Evolutionary conservation across 2,113 vertebrate species (phyloP).

Genomic region (Probosciger aterrimus): DNA sequence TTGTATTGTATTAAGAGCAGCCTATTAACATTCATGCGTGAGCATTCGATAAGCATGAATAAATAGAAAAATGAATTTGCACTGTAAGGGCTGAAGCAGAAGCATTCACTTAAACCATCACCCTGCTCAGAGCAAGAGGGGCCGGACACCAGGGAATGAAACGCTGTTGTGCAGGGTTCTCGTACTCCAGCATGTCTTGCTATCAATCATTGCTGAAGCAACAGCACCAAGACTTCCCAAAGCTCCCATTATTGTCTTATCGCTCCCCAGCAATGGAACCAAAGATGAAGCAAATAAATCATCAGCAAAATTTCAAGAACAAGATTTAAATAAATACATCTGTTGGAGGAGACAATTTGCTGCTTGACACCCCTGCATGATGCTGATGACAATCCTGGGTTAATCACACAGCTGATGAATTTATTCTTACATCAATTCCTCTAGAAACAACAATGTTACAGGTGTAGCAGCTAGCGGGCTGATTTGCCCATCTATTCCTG

Average conservation of each 20-base stretch:
- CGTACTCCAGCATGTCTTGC: background rate
- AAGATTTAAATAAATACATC: background rate
- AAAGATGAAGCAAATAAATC: background rate
- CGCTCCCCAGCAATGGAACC: accelerated
- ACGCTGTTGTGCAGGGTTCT: background rate
- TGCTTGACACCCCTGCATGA: background rate
- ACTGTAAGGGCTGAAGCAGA: background rate
- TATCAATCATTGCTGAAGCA: slow-evolving; percentile 39
- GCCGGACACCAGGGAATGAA: background rate
- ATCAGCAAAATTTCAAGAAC: background rate
- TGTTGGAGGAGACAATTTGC: background rate
- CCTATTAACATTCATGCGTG: background rate
- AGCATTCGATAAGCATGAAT: background rate
- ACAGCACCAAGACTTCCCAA: slow-evolving; percentile 33
- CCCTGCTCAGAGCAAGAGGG: background rate
- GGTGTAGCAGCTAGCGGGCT: background rate
- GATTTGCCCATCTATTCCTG: background rate
- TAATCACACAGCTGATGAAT: slow-evolving; percentile 59
- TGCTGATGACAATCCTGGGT: slow-evolving; percentile 37
- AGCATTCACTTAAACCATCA: background rate
- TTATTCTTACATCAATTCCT: slow-evolving; percentile 35
- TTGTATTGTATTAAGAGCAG: background rate
- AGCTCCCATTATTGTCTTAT: background rate
- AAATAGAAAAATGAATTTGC: background rate
- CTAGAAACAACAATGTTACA: background rate